Conservation (phyloP, 64 coral and sea anemone species). For the Pocillopora damicornis region DNA sequence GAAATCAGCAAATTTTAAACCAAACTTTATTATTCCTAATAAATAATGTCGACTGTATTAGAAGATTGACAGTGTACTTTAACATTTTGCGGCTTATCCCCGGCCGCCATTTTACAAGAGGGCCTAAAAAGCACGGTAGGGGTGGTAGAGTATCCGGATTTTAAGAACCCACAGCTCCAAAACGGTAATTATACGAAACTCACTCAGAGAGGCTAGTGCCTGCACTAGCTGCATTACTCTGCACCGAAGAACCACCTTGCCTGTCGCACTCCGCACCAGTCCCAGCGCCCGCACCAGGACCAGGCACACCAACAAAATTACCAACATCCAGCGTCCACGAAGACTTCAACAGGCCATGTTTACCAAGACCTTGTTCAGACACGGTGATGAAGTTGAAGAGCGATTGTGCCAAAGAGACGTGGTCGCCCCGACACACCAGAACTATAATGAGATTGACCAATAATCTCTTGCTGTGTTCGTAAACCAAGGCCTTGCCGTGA, state of each 20-base stretch:
- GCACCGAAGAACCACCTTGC: slow-evolving; percentile 22
- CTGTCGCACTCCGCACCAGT: slow-evolving; percentile 1
- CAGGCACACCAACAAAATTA: slow-evolving; percentile 67
- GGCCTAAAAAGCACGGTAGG: too few species aligned
- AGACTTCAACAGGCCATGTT: slow-evolving; percentile 68
- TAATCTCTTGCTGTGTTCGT: slow-evolving; percentile 94
- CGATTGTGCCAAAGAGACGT: slow-evolving; percentile 80
- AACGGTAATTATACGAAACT: neutral
- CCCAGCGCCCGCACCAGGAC: slow-evolving; percentile 41
- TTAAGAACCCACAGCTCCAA: too few species aligned
- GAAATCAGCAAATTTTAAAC: too few species aligned
- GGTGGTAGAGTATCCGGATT: too few species aligned
- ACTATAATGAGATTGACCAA: slow-evolving; percentile 88
- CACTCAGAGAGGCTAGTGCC: slow-evolving; percentile 67
- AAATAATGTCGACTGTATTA: too few species aligned
- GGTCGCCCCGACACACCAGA: slow-evolving; percentile 83
- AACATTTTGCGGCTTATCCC: too few species aligned
- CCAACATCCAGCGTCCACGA: slow-evolving; percentile 86
- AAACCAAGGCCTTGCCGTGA: slow-evolving; percentile 91
- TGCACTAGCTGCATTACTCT: slow-evolving; percentile 49
- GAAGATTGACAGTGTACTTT: too few species aligned
- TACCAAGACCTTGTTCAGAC: slow-evolving; percentile 77
- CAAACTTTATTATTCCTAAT: too few species aligned
- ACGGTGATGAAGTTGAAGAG: slow-evolving; percentile 81
- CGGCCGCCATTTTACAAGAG: too few species aligned